Base-by-base conservation (phyloP, 2,113 vertebrate genomes). In the Plecotus auritus region DNA sequence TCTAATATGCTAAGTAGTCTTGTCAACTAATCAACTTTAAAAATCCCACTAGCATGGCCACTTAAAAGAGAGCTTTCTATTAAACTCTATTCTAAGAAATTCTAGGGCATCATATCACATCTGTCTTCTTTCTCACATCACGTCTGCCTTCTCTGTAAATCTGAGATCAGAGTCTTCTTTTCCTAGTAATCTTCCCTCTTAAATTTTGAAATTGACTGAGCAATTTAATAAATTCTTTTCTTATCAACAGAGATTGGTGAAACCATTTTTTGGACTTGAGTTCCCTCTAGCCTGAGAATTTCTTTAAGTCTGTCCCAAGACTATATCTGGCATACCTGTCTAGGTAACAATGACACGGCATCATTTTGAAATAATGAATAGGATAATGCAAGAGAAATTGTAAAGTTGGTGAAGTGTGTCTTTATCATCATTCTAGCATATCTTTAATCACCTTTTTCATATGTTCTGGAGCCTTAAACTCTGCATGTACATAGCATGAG, bases 21-120 rank as follows among this genome's bases (percentile, higher is more conserved):
- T 96, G 88, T 96, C 94, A 96, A 96, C 85, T 95, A 92, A 96
- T 96, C 91, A 96, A 88, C 67, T 92, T 97, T 49, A 94, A 93
- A 97, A 96, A 95, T 96, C 77, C 91, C 93, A 92, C 45, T 88
- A 94, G 76, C 74, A 90, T 72, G 67, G 61, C 73, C 45, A 90
- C 81, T 96, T 95, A 85, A 96, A 95, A 95, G 40, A 82, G 49
- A 93, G 40, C 42, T 93, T 93, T 92, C 90, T 73, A 91, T 94
- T 93, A 93, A 93, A 93, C 51, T 91, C 42, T 80, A 35, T 72
- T 92, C 49, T 23, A 85, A 97, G 85, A 96, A 95, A 90, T 94
- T 94, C 70, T 51, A 86, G 80, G 88, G 35, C 59, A 85, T 81
- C 82, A 51, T 40, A n/a, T 80, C 56, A 87, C 88, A 96, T 82